A percentile compares a stretch with the other conserved stretches of the same genome.
Evolutionary conservation across 1,140 invertebrate species (phyloP).

Genomic region (Meteorus sp.): DNA sequence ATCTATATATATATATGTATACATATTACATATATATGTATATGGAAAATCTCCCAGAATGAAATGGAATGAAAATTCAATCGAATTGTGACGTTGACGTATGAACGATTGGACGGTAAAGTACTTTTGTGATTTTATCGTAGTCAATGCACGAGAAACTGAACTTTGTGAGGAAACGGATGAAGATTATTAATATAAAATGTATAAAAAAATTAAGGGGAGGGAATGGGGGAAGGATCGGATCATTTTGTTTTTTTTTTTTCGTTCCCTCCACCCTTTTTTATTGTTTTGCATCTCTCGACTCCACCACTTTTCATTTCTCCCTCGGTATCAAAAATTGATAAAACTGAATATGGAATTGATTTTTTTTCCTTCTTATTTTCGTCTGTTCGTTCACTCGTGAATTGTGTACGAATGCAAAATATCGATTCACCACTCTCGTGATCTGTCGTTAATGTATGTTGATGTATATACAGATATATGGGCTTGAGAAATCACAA

Average conservation of each 20-base stretch:
- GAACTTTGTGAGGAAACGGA: background rate
- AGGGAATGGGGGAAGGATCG: background rate
- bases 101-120: conserved; percentile 13
- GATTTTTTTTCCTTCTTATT: too few relatives aligned
- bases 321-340: too few relatives aligned
- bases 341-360: too few relatives aligned
- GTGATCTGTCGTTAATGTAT: background rate
- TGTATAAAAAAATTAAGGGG: background rate
- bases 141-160: background rate
- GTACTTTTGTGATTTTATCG: conserved; percentile 15
- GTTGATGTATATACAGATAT: background rate
- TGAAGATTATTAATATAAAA: background rate
- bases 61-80: conserved; percentile 14
- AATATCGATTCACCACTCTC: background rate
- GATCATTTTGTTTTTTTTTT: too few relatives aligned
- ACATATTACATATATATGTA: background rate
- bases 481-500: too few relatives aligned
- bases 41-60: background rate
- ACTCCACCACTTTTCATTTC: too few relatives aligned
- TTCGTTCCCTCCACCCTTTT: background rate
- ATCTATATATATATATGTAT: background rate
- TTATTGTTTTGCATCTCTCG: too few relatives aligned
- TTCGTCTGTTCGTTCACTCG: background rate
- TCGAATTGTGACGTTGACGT: conserved; percentile 12
- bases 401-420: background rate